Evolutionary conservation across 2,113 vertebrate genomes (phyloP).

Genomic region (Thinocorus orbignyianus): DNA sequence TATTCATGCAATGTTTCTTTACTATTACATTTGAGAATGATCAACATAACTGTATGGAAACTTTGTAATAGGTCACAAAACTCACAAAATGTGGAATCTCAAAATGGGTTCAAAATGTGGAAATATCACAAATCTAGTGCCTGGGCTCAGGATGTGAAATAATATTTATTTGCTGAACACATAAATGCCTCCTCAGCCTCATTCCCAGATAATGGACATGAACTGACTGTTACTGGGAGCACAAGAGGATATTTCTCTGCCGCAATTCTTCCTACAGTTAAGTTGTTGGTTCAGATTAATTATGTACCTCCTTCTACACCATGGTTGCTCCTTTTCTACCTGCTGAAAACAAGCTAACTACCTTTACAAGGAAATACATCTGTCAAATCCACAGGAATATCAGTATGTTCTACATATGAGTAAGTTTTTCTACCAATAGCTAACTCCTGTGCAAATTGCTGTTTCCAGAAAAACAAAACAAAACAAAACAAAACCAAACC

Average conservation of each 20-base stretch:
- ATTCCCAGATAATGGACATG: neutral
- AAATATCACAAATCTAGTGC: neutral
- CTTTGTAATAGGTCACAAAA: neutral
- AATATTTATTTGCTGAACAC: neutral
- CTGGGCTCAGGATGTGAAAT: neutral
- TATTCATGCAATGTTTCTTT: neutral
- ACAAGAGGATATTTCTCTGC: neutral
- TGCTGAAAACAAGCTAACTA: neutral
- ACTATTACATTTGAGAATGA: neutral
- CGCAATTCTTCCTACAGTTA: neutral
- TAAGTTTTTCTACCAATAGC: neutral
- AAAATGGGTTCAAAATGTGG: neutral
- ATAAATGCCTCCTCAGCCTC: neutral
- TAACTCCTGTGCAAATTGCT: neutral
- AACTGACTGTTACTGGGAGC: neutral
- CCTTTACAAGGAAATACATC: neutral
- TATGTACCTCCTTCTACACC: neutral
- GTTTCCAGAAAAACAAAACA: neutral
- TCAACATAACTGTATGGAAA: neutral
- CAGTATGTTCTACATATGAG: neutral
- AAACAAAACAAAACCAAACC: too few relatives aligned
- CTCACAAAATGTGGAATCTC: neutral
- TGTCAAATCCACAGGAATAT: neutral
- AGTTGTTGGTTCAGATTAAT: neutral
- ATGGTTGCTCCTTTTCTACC: neutral